These are phyloP conservation scores for Lerema accius DNA, from an alignment of 1,140 invertebrate genomes.

Conservation along the genomic window DNA sequence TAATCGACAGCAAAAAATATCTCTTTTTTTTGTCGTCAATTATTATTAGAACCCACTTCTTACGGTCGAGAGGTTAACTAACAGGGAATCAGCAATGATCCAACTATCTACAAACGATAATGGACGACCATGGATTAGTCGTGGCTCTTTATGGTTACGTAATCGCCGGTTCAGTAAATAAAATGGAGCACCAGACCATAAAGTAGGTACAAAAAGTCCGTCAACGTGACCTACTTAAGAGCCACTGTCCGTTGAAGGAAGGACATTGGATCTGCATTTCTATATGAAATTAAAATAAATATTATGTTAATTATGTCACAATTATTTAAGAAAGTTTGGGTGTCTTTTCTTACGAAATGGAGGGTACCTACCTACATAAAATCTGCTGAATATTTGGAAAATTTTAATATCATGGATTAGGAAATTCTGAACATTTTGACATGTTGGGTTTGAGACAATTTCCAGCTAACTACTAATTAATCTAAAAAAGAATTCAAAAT, in stretches of 20 bases:
- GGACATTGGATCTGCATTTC: conserved; percentile 43
- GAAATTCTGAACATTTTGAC: no score
- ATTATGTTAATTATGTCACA: no score
- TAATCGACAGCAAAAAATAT: no score
- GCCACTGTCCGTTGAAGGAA: conserved; percentile 64
- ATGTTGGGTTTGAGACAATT: no score
- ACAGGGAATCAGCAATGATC: conserved; percentile 14
- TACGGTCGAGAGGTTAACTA: conserved; percentile 15
- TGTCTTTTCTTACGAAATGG: no score
- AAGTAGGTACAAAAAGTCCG: conserved; percentile 71
- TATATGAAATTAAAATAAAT: conserved; percentile 18
- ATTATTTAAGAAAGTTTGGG: no score
- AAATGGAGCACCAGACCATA: conserved; percentile 60
- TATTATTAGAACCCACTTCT: conserved; percentile 5
- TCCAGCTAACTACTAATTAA: no score
- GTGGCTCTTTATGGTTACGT: conserved; percentile 45
- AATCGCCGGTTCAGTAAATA: conserved; percentile 74
- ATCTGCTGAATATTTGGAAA: no score
- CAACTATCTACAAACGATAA: conserved; percentile 15
- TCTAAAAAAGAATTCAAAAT: no score
- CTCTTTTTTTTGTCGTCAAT: no score
- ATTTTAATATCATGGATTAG: no score
- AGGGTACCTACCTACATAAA: no score
- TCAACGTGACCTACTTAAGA: conserved; percentile 71
- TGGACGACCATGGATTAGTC: conserved; percentile 34